phyloP scores from a whole-genome alignment of 2,888 invertebrate genomes.

The Lasioglossum zephyrum region DNA sequence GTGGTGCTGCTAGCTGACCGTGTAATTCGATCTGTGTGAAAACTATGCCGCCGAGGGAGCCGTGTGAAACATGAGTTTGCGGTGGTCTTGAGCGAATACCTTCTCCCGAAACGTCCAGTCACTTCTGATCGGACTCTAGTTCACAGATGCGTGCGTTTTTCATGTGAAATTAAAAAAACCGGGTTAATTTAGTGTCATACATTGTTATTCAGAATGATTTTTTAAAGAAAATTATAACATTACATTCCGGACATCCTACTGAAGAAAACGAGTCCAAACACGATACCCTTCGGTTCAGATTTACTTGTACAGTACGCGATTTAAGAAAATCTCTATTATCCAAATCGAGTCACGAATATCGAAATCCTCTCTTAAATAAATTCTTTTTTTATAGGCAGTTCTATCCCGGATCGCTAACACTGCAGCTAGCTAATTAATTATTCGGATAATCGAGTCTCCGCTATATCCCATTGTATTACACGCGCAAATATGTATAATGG shows the following conservation, averaged over 20 bases:
- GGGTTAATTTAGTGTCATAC: not conserved
- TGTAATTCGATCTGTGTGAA: not conserved
- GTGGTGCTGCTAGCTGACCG: slow-evolving; percentile 73
- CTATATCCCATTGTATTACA: not conserved
- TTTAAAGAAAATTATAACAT: not conserved
- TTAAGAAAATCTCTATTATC: not conserved
- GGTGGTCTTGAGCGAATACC: not conserved
- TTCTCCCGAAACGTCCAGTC: not conserved
- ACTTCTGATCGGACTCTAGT: not conserved
- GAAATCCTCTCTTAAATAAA: not conserved
- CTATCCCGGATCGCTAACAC: too few relatives aligned
- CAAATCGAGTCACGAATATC: not conserved
- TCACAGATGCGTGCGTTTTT: too few relatives aligned
- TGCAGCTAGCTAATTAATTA: too few relatives aligned
- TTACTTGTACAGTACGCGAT: not conserved
- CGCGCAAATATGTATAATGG: accelerated
- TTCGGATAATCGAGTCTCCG: not conserved
- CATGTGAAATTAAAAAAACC: too few relatives aligned
- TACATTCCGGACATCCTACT: not conserved
- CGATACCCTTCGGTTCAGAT: not conserved
- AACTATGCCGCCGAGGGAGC: not conserved
- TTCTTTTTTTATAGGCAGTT: too few relatives aligned
- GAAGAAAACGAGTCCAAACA: not conserved
- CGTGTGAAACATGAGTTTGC: not conserved
- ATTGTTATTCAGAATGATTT: not conserved